These are phyloP conservation scores for Ageneiosus marmoratus DNA, from an alignment of 2,113 vertebrate genomes.

Conservation along the genomic window DNA sequence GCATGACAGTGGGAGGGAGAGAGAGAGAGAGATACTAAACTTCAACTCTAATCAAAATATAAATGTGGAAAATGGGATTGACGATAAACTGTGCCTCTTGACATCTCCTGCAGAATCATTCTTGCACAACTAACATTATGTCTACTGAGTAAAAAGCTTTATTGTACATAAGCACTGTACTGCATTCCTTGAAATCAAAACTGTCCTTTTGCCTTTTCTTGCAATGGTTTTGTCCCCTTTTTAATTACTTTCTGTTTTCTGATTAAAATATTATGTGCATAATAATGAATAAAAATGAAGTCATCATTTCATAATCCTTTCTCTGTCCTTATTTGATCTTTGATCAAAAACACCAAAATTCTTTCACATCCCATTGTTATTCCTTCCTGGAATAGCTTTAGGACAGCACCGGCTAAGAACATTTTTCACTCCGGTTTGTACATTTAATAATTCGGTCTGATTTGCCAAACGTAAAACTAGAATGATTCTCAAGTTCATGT, in stretches of 20 bases:
- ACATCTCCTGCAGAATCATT: not conserved
- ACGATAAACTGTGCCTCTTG: not conserved
- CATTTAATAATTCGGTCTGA: not conserved
- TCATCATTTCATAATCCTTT: not conserved
- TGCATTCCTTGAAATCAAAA: not conserved
- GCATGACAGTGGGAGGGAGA: conserved; percentile 19
- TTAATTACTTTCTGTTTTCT: not conserved
- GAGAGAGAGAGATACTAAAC: not conserved
- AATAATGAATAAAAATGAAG: not conserved
- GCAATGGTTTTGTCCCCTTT: not conserved
- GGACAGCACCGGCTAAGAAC: not conserved
- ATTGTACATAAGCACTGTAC: not conserved
- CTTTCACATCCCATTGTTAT: not conserved
- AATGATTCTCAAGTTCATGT: not conserved
- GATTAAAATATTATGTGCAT: not conserved
- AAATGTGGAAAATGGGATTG: not conserved
- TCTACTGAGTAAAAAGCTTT: not conserved
- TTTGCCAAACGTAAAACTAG: not conserved
- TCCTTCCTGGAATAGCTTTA: not conserved
- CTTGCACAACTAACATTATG: not conserved
- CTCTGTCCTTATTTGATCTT: not conserved
- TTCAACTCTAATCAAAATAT: not conserved
- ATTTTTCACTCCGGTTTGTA: not conserved
- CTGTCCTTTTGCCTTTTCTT: not conserved
- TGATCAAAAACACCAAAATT: not conserved